phyloP scores from a whole-genome alignment of 30 jellyfish, hydroid and myxozoan genomes.

The Pelagia noctiluca region DNA sequence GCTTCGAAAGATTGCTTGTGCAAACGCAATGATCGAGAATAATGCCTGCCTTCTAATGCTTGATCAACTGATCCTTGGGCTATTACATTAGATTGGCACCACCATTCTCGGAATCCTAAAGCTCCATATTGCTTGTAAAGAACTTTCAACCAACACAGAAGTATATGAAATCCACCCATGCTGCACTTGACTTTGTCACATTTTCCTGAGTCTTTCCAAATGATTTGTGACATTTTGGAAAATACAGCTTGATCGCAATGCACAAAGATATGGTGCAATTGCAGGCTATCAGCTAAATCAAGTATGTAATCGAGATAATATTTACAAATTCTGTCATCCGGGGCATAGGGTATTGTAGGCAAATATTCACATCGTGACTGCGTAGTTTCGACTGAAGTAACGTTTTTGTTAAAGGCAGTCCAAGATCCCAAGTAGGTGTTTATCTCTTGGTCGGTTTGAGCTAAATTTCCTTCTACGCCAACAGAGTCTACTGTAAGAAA shows the following conservation, averaged over 20 bases:
- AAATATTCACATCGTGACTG: slow-evolving; percentile 20
- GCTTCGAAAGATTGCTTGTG: too few species aligned
- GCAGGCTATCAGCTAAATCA: slow-evolving; percentile 19
- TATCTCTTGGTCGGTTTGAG: slow-evolving; percentile 21
- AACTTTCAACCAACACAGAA: slow-evolving; percentile 19
- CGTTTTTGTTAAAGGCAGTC: slow-evolving; percentile 21
- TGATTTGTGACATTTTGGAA: slow-evolving; percentile 29
- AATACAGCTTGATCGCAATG: slow-evolving; percentile 27
- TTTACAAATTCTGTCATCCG: slow-evolving; percentile 21
- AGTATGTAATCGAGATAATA: slow-evolving; percentile 24
- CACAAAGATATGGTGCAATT: slow-evolving; percentile 27
- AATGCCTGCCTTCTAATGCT: too few species aligned
- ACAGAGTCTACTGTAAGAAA: not conserved
- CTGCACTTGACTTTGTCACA: slow-evolving; percentile 11
- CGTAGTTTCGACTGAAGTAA: slow-evolving; percentile 16
- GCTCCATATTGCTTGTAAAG: slow-evolving; percentile 26
- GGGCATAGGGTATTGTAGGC: slow-evolving; percentile 31
- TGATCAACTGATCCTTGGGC: too few species aligned
- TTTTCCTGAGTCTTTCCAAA: slow-evolving; percentile 27
- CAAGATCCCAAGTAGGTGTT: slow-evolving; percentile 20
- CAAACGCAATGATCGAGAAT: too few species aligned
- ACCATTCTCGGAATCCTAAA: slow-evolving; percentile 20
- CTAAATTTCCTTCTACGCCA: slow-evolving; percentile 7
- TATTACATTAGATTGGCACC: not conserved
- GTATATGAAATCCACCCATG: slow-evolving; percentile 27